Percentiles rank a stretch among this genome's conserved stretches.
Evolutionary conservation across 2,888 invertebrate species (phyloP).

Genomic region (Drosophila borborema): DNA sequence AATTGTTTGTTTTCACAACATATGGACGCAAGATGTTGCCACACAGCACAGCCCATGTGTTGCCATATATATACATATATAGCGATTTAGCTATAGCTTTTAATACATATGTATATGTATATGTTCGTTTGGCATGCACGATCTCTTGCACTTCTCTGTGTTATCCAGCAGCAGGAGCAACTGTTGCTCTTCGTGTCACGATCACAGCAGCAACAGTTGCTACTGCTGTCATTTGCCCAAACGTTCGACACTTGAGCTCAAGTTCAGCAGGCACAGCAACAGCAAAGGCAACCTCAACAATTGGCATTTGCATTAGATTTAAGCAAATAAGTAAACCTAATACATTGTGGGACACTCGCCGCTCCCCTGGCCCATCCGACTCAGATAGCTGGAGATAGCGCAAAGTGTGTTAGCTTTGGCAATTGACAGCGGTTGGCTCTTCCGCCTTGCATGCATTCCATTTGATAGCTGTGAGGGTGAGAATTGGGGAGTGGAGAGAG

Average conservation of each 20-base stretch:
- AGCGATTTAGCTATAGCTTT: background rate
- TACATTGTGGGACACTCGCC: background rate
- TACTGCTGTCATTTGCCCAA: conserved; percentile 13
- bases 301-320: conserved; percentile 11
- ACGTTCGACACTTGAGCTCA: conserved; percentile 58
- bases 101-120: background rate
- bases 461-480: background rate
- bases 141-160: conserved; percentile 48
- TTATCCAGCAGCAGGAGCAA: conserved; percentile 34
- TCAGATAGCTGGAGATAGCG: conserved; percentile 30
- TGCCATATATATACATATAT: conserved; percentile 10
- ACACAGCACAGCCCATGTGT: conserved; percentile 58
- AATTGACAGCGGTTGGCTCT: conserved; percentile 59
- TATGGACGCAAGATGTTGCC: conserved; percentile 75
- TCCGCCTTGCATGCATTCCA: conserved; percentile 42
- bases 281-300: background rate
- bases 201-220: conserved; percentile 2
- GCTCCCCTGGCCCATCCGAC: background rate
- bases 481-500: background rate
- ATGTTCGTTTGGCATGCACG: conserved; percentile 8
- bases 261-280: conserved; percentile 48
- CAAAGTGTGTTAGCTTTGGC: conserved; percentile 57
- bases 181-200: conserved; percentile 20
- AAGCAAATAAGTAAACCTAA: conserved; percentile 2
- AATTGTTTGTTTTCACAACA: conserved; percentile 76